Evolutionary conservation across 2,888 invertebrate genomes (phyloP).

Genomic region (Iphiclides podalirius): DNA sequence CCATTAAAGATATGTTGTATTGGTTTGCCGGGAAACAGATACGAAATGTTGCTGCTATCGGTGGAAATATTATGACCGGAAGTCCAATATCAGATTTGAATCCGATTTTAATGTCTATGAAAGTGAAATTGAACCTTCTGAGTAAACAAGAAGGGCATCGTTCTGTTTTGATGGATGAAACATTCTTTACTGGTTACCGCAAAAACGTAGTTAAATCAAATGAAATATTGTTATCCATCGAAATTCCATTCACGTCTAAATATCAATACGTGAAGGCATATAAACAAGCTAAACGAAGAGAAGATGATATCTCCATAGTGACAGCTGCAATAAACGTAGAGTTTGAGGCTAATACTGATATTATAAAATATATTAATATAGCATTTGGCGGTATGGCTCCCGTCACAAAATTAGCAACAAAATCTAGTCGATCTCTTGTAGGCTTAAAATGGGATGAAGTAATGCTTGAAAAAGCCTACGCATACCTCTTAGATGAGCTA

Average conservation of each 20-base stretch:
- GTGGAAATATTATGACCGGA: conserved; percentile 97
- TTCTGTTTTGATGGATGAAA: conserved; percentile 84
- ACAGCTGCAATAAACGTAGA: conserved; percentile 87
- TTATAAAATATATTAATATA: conserved; percentile 82
- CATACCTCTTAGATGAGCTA: conserved; percentile 86
- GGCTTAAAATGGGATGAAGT: conserved; percentile 84
- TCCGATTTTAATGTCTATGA: conserved; percentile 92
- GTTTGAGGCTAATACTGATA: conserved; percentile 75
- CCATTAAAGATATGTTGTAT: conserved; percentile 91
- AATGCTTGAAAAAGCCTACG: conserved; percentile 83
- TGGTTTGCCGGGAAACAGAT: conserved; percentile 98
- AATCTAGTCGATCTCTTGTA: conserved; percentile 81
- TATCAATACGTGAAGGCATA: conserved; percentile 87
- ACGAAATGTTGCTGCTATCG: conserved; percentile 95
- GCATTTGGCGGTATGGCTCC: conserved; percentile 98
- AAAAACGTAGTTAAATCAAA: conserved; percentile 84
- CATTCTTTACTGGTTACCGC: conserved; percentile 90
- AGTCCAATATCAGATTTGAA: conserved; percentile 98
- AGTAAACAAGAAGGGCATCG: conserved; percentile 79
- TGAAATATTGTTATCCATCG: conserved; percentile 87
- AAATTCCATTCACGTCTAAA: conserved; percentile 84
- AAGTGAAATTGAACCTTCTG: conserved; percentile 85
- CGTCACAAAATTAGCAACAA: conserved; percentile 88
- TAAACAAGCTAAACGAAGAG: conserved; percentile 92
- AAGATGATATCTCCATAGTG: conserved; percentile 95